phyloP scores from a whole-genome alignment of 2,113 vertebrate species.

The Archilochus colubris region DNA sequence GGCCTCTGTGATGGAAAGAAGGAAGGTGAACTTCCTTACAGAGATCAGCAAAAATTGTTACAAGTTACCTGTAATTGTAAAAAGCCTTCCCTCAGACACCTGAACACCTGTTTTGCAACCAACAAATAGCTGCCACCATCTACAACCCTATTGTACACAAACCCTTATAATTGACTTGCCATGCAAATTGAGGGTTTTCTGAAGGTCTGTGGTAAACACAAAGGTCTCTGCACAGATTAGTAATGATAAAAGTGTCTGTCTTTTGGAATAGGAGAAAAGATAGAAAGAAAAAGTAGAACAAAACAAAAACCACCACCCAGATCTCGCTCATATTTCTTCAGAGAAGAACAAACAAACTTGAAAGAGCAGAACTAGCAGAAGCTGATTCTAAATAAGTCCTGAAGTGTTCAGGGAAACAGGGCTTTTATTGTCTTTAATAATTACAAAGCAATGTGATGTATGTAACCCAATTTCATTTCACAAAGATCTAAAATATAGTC shows the following conservation, averaged over 20 bases:
- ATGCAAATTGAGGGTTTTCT: accelerated
- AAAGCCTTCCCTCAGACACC: background rate
- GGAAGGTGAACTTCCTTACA: background rate
- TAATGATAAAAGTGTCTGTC: background rate
- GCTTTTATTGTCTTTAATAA: background rate
- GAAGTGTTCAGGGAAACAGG: background rate
- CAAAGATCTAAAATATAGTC: background rate
- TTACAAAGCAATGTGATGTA: background rate
- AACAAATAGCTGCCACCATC: background rate
- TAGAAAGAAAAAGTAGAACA: background rate
- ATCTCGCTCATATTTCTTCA: background rate
- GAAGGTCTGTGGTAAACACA: background rate
- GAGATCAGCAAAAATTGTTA: background rate
- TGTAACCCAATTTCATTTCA: background rate
- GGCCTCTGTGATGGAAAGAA: background rate
- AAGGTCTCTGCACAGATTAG: background rate
- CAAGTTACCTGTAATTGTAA: background rate
- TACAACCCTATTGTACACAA: accelerated
- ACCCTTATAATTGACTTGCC: background rate
- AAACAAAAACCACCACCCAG: background rate
- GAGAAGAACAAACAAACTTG: background rate
- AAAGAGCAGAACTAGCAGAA: background rate
- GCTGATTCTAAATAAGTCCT: background rate
- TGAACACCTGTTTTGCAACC: background rate
- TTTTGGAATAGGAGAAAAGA: background rate